Evolutionary conservation across 2,113 vertebrate species (phyloP).

Genomic region (Phyllostomus hastatus): DNA sequence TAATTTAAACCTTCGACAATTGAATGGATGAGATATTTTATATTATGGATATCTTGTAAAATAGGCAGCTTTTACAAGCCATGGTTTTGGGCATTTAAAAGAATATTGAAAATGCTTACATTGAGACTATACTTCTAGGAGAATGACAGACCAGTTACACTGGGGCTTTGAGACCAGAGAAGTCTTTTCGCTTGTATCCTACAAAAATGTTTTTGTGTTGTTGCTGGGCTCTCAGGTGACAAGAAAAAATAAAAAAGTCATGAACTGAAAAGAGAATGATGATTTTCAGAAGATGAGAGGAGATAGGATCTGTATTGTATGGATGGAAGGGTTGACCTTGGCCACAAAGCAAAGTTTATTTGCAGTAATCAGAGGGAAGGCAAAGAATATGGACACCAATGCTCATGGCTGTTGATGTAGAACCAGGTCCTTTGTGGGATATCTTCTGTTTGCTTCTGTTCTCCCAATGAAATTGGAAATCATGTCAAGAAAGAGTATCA

Average conservation of each 20-base stretch:
- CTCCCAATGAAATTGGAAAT: neutral
- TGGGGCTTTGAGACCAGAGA: neutral
- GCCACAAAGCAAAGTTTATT: neutral
- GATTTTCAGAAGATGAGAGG: neutral
- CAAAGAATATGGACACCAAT: neutral
- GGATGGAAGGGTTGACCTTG: neutral
- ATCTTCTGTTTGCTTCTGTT: neutral
- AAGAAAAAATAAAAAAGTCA: neutral
- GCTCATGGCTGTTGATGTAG: neutral
- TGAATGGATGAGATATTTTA: neutral
- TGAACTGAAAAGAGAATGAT: neutral
- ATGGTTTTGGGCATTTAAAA: neutral
- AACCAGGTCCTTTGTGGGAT: neutral
- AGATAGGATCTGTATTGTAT: neutral
- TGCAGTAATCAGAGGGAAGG: neutral
- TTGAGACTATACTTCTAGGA: neutral
- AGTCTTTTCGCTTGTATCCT: neutral
- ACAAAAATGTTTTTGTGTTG: neutral
- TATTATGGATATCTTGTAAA: neutral
- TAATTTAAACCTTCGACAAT: neutral
- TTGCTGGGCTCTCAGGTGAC: neutral
- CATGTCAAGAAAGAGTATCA: neutral
- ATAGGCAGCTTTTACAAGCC: neutral
- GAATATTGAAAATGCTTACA: neutral
- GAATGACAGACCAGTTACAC: neutral